Evolutionary conservation across 92 coral and sea anemone species (phyloP).

Genomic region (Desmophyllum pertusum): DNA sequence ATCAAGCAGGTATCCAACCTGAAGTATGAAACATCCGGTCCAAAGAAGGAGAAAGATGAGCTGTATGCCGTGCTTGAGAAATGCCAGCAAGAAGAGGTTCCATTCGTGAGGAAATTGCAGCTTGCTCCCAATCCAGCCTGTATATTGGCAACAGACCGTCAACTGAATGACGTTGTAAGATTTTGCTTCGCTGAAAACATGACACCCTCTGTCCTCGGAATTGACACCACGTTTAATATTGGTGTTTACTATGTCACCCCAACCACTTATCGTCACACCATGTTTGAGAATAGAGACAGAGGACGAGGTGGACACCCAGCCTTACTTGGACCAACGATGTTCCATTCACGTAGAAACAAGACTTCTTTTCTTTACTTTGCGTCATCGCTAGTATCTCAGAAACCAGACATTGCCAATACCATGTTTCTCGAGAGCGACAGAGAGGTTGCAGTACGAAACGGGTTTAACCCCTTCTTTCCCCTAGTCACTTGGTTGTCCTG

Average conservation of each 20-base stretch:
- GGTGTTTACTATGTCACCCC: slow-evolving; percentile 11
- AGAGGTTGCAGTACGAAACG: slow-evolving; percentile 20
- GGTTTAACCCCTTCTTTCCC: slow-evolving; percentile 24
- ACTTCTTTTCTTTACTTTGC: slow-evolving; percentile 18
- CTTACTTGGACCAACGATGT: slow-evolving; percentile 29
- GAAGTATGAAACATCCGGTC: neutral
- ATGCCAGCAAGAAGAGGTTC: neutral
- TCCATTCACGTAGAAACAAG: slow-evolving; percentile 26
- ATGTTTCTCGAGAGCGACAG: slow-evolving; percentile 17
- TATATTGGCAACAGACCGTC: slow-evolving; percentile 1
- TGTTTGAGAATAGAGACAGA: slow-evolving; percentile 5
- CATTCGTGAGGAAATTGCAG: slow-evolving; percentile 23
- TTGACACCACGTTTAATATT: slow-evolving; percentile 17
- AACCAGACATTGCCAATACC: slow-evolving; percentile 11
- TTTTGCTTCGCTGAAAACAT: slow-evolving; percentile 11
- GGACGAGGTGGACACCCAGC: neutral
- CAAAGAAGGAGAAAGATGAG: slow-evolving; percentile 16
- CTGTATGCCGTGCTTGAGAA: slow-evolving; percentile 9
- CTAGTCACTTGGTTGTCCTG: slow-evolving; percentile 29
- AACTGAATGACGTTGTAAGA: slow-evolving; percentile 12
- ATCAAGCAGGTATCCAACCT: slow-evolving; percentile 8
- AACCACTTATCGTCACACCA: neutral
- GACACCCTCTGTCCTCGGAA: neutral
- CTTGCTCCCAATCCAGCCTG: slow-evolving; percentile 27
- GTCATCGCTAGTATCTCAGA: neutral